Evolutionary conservation across 2,888 invertebrate genomes (phyloP).

Genomic region (Drosophila atripex): DNA sequence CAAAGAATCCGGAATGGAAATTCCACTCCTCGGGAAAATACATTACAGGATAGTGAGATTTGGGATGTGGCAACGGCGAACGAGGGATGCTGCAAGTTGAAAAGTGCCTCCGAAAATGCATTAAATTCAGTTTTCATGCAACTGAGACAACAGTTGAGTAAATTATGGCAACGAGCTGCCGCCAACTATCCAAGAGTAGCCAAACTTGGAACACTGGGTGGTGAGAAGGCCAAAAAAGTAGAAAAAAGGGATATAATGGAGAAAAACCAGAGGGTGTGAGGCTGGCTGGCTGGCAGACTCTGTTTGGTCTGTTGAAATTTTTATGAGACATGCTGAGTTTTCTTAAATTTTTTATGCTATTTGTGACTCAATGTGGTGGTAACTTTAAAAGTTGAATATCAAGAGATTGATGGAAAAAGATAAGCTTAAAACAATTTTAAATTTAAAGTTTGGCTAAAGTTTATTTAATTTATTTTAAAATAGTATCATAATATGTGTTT

Average conservation of each 20-base stretch:
- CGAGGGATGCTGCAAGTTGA: constrained; percentile 33
- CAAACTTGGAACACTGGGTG: constrained; percentile 9
- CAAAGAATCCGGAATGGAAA: constrained; percentile 56
- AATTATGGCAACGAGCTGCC: constrained; percentile 68
- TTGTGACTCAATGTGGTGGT: background rate
- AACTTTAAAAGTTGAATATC: background rate
- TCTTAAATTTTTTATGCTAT: background rate
- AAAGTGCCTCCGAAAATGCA: constrained; percentile 71
- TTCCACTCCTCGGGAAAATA: constrained; percentile 43
- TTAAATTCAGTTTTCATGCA: constrained; percentile 75
- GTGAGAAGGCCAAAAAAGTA: constrained; percentile 1
- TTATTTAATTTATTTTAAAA: too few species aligned
- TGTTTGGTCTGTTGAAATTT: constrained; percentile 64
- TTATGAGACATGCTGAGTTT: constrained; percentile 55
- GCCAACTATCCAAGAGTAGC: constrained; percentile 41
- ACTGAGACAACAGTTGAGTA: constrained; percentile 77
- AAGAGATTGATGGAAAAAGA: background rate
- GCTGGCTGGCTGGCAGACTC: constrained; percentile 18
- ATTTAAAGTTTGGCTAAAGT: background rate
- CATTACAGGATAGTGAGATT: background rate
- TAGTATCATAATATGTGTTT: too few species aligned
- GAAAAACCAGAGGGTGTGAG: constrained; percentile 14
- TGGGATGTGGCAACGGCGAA: background rate
- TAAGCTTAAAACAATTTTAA: background rate
- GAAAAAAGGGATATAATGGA: constrained; percentile 2